phyloP scores from a whole-genome alignment of 1,140 invertebrate species.

The Drosophila nannoptera region DNA sequence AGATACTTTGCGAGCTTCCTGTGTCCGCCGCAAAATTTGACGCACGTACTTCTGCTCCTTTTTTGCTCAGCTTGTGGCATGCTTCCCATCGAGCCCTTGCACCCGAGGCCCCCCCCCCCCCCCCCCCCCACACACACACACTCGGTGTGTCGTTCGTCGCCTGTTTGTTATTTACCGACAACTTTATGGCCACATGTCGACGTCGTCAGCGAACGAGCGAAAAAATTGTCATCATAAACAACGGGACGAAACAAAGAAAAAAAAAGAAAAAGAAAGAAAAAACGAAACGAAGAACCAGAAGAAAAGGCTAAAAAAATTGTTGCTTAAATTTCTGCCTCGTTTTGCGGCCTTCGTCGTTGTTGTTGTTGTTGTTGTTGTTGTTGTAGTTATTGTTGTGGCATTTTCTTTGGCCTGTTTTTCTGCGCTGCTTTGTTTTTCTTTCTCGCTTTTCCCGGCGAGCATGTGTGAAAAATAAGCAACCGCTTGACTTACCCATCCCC shows the following conservation, averaged over 20 bases:
- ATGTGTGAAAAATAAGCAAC: constrained; percentile 73
- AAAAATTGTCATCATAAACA: constrained; percentile 73
- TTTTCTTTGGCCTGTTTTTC: constrained; percentile 29
- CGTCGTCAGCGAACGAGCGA: constrained; percentile 32
- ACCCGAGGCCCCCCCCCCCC: constrained; percentile 11
- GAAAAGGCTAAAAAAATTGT: constrained; percentile 45
- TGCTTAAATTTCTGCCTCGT: constrained; percentile 58
- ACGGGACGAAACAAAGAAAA: constrained; percentile 37
- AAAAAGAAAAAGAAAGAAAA: background rate
- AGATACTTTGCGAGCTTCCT: constrained; percentile 27
- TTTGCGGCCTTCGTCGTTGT: constrained; percentile 9
- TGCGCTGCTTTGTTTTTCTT: constrained; percentile 20
- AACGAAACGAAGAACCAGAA: background rate
- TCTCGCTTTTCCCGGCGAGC: constrained; percentile 51
- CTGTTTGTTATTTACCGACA: constrained; percentile 75
- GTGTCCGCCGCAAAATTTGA: constrained; percentile 24
- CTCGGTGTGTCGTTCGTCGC: constrained; percentile 26
- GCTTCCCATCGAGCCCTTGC: constrained; percentile 3
- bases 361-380: too few relatives aligned
- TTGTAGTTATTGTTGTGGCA: too few relatives aligned
- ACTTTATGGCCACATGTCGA: constrained; percentile 74
- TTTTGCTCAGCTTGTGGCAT: constrained; percentile 6
- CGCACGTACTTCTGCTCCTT: constrained; percentile 2
- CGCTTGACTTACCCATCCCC: constrained; percentile 9
- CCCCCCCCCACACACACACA: background rate